Evolutionary conservation across 2,113 vertebrate genomes (phyloP).

Genomic region (Pycnonotus jocosus): DNA sequence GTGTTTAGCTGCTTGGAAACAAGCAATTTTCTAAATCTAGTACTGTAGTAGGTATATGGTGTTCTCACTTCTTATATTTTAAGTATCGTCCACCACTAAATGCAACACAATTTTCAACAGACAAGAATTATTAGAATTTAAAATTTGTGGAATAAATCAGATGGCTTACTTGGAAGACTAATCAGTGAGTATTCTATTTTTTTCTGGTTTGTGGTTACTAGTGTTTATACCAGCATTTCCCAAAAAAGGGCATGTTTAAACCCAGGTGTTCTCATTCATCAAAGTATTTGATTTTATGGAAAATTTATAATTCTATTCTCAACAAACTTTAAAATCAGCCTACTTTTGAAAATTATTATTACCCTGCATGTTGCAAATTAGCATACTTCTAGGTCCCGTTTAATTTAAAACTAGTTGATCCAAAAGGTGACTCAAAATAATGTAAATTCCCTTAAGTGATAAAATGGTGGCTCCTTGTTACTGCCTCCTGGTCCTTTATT

Average conservation of each 20-base stretch:
- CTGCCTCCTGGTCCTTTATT: neutral
- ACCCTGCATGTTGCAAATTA: neutral
- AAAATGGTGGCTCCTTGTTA: neutral
- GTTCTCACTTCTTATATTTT: neutral
- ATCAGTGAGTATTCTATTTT: neutral
- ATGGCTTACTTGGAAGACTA: neutral
- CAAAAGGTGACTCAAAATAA: neutral
- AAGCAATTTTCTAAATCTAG: neutral
- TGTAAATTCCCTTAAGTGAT: neutral
- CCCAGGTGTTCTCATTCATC: neutral
- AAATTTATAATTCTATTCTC: neutral
- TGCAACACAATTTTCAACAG: neutral
- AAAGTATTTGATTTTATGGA: neutral
- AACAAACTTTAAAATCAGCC: neutral
- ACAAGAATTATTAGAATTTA: neutral
- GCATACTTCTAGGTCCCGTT: neutral
- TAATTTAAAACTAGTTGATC: neutral
- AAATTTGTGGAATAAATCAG: neutral
- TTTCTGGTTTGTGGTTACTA: neutral
- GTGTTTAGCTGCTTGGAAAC: neutral
- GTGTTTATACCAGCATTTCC: neutral
- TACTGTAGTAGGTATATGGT: neutral
- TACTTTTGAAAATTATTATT: neutral
- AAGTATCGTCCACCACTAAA: neutral
- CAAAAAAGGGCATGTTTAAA: neutral